Evolutionary conservation across 92 coral and sea anemone species (phyloP), one percentile per base, ranked within the genome.

Genomic region (Ricordea florida): DNA sequence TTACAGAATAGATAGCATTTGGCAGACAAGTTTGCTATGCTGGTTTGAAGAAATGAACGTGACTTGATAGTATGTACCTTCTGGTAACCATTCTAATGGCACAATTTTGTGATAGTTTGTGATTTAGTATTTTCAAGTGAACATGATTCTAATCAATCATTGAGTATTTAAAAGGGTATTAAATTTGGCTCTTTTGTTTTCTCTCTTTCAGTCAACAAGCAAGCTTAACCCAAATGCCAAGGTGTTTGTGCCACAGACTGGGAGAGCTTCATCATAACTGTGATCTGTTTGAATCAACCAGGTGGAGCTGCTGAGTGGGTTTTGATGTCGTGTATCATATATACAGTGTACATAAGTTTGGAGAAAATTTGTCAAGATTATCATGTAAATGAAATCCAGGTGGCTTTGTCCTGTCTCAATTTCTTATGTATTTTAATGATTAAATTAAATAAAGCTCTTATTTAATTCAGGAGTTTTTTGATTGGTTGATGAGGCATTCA

Each of bases 141-240:
- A n/a, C n/a, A n/a, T n/a, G n/a, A n/a, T n/a, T n/a, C n/a, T n/a
- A n/a, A n/a, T n/a, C n/a, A n/a, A n/a, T n/a, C n/a, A n/a, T n/a
- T n/a, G n/a, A n/a, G n/a, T n/a, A n/a, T n/a, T n/a, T n/a, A n/a
- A n/a, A n/a, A n/a, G n/a, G n/a, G 2, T 16, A 6, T n/a, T 30
- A 28, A 11, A 18, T 18, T 18, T 27, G 13, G 6, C 21, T 49
- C 10, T 23, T 11, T 20, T 11, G 16, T 50, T 36, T 22, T 16
- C 36, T 38, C 36, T n/a, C 24, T 41, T 86, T 45, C 63, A 93
- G 98, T 57, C 69, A 52, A 76, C 80, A 57, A 94, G 98, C 86
- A 94, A 86, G 68, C 85, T 94, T n/a, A 94, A 94, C 47, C 98
- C 98, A 21, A 94, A 94, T 85, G 98, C 98, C 9, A 92, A 92